These are phyloP conservation scores for Scomber scombrus DNA, from an alignment of 2,113 vertebrate species.

Conservation along the genomic window DNA sequence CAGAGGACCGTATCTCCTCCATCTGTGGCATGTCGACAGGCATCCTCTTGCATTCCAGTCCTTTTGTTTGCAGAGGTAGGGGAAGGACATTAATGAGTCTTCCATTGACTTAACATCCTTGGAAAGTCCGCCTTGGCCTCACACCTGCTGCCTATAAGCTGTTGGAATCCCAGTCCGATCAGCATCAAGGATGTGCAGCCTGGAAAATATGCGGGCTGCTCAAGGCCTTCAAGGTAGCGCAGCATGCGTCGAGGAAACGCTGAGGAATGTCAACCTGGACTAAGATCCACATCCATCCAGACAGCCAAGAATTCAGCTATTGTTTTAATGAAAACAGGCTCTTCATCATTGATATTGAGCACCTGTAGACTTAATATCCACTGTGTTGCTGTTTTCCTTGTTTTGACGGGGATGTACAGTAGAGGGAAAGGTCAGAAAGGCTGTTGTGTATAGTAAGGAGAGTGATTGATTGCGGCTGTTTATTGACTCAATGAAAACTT, in stretches of 20 bases:
- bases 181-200: slow-evolving; percentile 75
- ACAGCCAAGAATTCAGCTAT: slow-evolving; percentile 83
- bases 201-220: slow-evolving; percentile 79
- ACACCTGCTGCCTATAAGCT: slow-evolving; percentile 82
- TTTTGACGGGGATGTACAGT: slow-evolving; percentile 61
- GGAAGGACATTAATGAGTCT: slow-evolving; percentile 81
- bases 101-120: slow-evolving; percentile 85
- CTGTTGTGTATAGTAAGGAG: slow-evolving; percentile 22
- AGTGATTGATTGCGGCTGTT: slow-evolving; percentile 52
- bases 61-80: slow-evolving; percentile 83
- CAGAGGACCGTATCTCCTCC: slow-evolving; percentile 75
- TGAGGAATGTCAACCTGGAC: slow-evolving; percentile 80
- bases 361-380: slow-evolving; percentile 84
- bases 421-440: slow-evolving; percentile 47
- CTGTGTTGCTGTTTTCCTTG: slow-evolving; percentile 69
- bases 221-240: slow-evolving; percentile 59
- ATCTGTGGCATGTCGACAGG: slow-evolving; percentile 78
- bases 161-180: slow-evolving; percentile 69
- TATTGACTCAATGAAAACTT: slow-evolving; percentile 47
- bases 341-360: slow-evolving; percentile 80
- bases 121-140: slow-evolving; percentile 81
- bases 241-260: slow-evolving; percentile 79
- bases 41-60: slow-evolving; percentile 85
- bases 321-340: slow-evolving; percentile 74
- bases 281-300: slow-evolving; percentile 71